Evolutionary conservation across 2,797 vertebrate genomes (phyloP), one percentile per base, ranked within the genome.

Genomic region (Loris lydekkerianus): DNA sequence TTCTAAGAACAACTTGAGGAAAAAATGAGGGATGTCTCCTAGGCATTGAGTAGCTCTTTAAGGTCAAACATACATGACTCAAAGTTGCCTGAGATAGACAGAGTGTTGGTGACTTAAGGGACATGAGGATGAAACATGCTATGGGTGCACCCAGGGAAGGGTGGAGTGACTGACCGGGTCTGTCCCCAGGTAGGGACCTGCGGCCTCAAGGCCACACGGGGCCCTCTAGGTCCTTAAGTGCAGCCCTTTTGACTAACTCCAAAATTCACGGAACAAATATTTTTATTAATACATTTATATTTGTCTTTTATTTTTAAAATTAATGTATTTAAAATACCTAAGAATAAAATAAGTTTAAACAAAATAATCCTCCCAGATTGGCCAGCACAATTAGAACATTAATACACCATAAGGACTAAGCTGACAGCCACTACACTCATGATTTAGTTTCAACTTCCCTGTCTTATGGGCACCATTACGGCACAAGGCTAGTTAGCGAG

Each of bases 1-100:
- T 92, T 73, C 86, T 84, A 63, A 93, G 85, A 95, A 94, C 81
- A 94, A 75, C 76, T 73, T 75, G 40, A 67, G 40, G 49, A 72
- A 56, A 67, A 46, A 89, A 11, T 18, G 14, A 88, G 0, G 1
- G 20, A 31, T 63, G 27, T 69, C 87, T 92, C 95, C 37, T 21
- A 43, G 87, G 77, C 80, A 76, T 77, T 60, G 87, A 95, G 34
- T 9, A 37, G 37, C 72, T 87, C 37, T 21, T 21, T 56, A 70
- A 95, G 81, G 81, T 82, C 94, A 91, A 69, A 82, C 10, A 61
- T 46, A 25, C 53, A 37, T 40, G 72, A 80, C 72, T 95, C 87
- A 85, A 69, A 65, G 91, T 93, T 88, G 46, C 63, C 21, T 40
- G 46, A 69, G 65, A 21, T 27, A 14, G 88, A 77, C 14, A 14